Evolutionary conservation across 2,113 vertebrate genomes (phyloP).

Genomic region (Etheostoma cragini): DNA sequence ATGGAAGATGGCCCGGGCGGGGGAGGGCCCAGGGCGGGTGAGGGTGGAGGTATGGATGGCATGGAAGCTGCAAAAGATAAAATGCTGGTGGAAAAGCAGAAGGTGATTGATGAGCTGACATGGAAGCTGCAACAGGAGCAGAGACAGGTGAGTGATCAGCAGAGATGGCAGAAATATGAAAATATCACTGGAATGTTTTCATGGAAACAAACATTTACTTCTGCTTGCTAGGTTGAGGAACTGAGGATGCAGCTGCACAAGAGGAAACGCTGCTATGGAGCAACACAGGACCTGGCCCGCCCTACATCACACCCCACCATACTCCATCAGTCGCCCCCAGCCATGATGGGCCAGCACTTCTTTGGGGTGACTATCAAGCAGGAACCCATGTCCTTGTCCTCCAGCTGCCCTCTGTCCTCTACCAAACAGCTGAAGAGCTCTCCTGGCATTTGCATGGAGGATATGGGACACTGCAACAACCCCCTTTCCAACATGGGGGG

Average conservation of each 20-base stretch:
- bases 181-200: neutral
- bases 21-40: conserved; percentile 77
- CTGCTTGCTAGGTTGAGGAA: conserved; percentile 89
- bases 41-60: conserved; percentile 85
- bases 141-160: conserved; percentile 86
- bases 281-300: conserved; percentile 71
- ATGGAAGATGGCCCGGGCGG: conserved; percentile 86
- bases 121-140: conserved; percentile 98
- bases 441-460: conserved; percentile 79
- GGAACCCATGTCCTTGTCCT: conserved; percentile 84
- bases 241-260: conserved; percentile 95
- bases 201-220: neutral
- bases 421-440: conserved; percentile 83
- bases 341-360: conserved; percentile 84
- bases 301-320: conserved; percentile 65
- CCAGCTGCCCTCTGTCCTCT: conserved; percentile 92
- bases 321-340: conserved; percentile 73
- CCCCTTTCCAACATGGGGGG: conserved; percentile 77
- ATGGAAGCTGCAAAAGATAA: conserved; percentile 96
- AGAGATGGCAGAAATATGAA: too few relatives aligned
- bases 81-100: conserved; percentile 99
- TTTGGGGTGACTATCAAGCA: conserved; percentile 91
- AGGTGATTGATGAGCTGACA: conserved; percentile 97
- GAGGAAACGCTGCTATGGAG: conserved; percentile 86
- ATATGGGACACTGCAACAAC: conserved; percentile 80